Base-by-base conservation (phyloP, 2,888 invertebrate species). In the Acronicta leporina region DNA sequence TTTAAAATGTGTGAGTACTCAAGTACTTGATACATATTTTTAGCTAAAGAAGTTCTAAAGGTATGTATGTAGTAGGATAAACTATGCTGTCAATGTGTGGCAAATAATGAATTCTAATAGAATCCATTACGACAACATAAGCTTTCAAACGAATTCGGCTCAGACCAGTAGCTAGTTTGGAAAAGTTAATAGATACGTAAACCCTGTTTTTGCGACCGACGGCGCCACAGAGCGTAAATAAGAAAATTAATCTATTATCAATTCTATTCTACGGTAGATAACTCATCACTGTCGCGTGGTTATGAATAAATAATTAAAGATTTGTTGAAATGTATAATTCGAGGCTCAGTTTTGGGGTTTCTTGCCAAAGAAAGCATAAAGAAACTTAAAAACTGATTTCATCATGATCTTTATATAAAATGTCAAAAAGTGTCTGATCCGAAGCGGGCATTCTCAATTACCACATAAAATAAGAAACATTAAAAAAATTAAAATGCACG, bases 191-290 rank as follows among this genome's bases (percentile, higher is more conserved):
- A 52, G 45, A 68, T 66, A 66, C 42, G 30, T 20, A 58, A 50
- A 68, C 25, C 57, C 45, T 71, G 58, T 60, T 76, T 61, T 47
- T 50, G 53, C 54, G 51, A 57, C 58, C 54, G 51, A 57, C 58
- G 63, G 63, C 75, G 73, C 68, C 64, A 79, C 80, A 77, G 70
- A 81, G 71, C 81, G 81, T 77, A 79, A 68, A 65, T 68, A 53
- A 56, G 42, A 15, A 53, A 60, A 67, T 72, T 63, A 59, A 70
- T 73, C 63, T 62, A 38, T 66, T 54, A 63, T 63, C 65, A 59
- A 68, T 72, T 65, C 73, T 53, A 38, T 52, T 59, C 30, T 44
- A 68, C 48, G 67, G 63, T 65, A 63, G 64, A 60, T 53, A 73
- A 69, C 73, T 69, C 68, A 67, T 75, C 73, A 69, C 48, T 61